Evolutionary conservation across 2,888 invertebrate genomes (phyloP), one percentile per base, ranked within the genome.

Genomic region (Drosophila borealis): DNA sequence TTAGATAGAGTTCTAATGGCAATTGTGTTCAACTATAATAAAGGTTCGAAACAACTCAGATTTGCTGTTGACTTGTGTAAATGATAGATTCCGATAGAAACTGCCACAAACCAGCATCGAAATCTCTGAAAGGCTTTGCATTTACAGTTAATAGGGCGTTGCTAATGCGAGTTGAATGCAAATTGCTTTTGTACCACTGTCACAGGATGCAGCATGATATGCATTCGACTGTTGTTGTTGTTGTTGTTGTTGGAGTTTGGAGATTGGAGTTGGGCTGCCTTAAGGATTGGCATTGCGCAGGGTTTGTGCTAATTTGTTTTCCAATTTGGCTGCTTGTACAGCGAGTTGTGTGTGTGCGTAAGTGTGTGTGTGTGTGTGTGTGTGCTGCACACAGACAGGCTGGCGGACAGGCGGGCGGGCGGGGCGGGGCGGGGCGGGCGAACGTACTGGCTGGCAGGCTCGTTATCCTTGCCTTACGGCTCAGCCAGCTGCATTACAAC

Each of bases 261-360:
- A 29, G 29, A 8, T 33, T 42, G 34, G 10, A 44, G 54, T 54
- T 48, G 55, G 48, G 44, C 36, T 29, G 61, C 21, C 63, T 54
- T 61, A 54, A 55, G 66, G 62, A 78, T 70, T 85, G 73, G 66
- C 60, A 78, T 70, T 85, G 73, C 55, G 70, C 68, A 68, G 77
- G 83, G 70, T 73, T 78, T 83, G 72, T 86, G 83, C 80, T 88
- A 88, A 84, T 84, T 84, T 88, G 83, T 77, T 83, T 85, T 82
- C 72, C 83, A 69, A 81, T 80, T 80, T 81, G 70, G 77, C 68
- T 65, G 81, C 69, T 63, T 65, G 53, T 49, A 46, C 51, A 53
- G 45, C 34, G n/a, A 45, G 19, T 17, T 17, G n/a, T 39, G 49
- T 29, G 46, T 54, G 53, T 57, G 55, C 53, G 36, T 57, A 42